These are phyloP conservation scores for Imbricaverruca yamaguchii DNA, from an alignment of 2,888 invertebrate species.

Conservation along the genomic window DNA sequence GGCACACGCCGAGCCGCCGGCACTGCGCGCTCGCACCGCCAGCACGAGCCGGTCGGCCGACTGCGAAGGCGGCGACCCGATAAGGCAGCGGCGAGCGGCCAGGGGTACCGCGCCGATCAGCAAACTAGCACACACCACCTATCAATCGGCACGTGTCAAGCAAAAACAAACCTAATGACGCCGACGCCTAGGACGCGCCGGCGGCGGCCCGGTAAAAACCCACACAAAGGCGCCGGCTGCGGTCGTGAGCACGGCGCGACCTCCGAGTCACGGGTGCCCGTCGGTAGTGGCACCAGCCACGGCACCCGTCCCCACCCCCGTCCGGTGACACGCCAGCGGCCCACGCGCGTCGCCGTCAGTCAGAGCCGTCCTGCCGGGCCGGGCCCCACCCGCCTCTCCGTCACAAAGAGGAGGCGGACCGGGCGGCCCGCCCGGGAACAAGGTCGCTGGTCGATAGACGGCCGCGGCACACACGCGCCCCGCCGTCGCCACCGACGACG, in stretches of 20 bases:
- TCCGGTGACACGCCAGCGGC: too few species aligned
- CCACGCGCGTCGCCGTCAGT: too few species aligned
- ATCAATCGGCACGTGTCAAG: neutral
- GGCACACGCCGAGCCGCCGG: too few species aligned
- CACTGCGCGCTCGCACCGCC: too few species aligned
- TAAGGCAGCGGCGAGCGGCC: neutral
- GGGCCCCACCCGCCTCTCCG: neutral
- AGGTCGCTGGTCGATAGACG: constrained; percentile 1
- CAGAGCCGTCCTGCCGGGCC: neutral
- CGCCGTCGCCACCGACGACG: neutral
- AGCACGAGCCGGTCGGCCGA: too few species aligned
- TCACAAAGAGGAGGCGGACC: neutral
- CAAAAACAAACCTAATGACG: constrained; percentile 12
- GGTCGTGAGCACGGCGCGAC: neutral
- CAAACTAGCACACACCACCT: neutral
- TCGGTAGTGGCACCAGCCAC: neutral
- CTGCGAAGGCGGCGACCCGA: too few species aligned
- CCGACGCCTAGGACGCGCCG: neutral
- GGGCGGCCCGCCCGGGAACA: neutral
- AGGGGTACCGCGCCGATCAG: too few species aligned
- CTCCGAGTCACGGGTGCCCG: neutral
- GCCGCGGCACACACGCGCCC: neutral
- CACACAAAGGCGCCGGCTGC: neutral
- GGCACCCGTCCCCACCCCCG: too few species aligned
- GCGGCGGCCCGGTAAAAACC: neutral